Base-by-base conservation (phyloP, 2,113 vertebrate species). In the Otus sunia region DNA sequence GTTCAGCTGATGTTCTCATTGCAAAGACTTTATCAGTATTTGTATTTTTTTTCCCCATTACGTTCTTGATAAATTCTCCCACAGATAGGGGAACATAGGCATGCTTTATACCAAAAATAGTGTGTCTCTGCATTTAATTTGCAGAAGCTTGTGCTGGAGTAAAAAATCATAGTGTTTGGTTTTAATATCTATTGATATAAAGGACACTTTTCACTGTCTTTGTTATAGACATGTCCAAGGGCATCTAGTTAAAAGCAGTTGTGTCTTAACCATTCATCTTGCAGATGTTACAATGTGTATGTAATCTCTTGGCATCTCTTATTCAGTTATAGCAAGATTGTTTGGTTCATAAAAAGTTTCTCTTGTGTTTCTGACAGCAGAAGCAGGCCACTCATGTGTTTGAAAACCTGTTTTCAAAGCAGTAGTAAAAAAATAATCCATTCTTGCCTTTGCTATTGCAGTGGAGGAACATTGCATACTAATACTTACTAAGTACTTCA, bases 61-160 rank as follows among this genome's bases (percentile, higher is more conserved):
- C 3, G 6, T 41, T 88, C 13, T 19, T 47, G 4, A 2, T 74
- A n/a, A 77, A 16, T 83, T 80, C 8, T 77, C 14, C 9, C 5
- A 14, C 55, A 47, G 37, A 62, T 0, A 0, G 69, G 13, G 18
- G 9, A 13, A 5, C 18, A 25, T 37, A 29, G 8, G 27, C 18
- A 11, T 50, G 10, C 47, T 89, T 86, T 69, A 2, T 66, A 45
- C 32, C 10, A 50, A 59, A 66, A 83, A 17, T 53, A 83, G 8
- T 43, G 21, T 74, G 1, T 43, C 8, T 72, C 15, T 56, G 3
- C 21, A 36, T 74, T 87, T 30, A 50, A 63, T 94, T 82, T 77
- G 58, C 9, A 63, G 55, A 55, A 91, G 55, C 13, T 50, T 62
- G 5, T 63, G 37, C 27, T 71, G 75, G 7, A 66, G 12, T 86